Percentiles rank a stretch among this genome's conserved stretches.
phyloP scores from a whole-genome alignment of 1,140 invertebrate species.

The Lepidurus couesii region DNA sequence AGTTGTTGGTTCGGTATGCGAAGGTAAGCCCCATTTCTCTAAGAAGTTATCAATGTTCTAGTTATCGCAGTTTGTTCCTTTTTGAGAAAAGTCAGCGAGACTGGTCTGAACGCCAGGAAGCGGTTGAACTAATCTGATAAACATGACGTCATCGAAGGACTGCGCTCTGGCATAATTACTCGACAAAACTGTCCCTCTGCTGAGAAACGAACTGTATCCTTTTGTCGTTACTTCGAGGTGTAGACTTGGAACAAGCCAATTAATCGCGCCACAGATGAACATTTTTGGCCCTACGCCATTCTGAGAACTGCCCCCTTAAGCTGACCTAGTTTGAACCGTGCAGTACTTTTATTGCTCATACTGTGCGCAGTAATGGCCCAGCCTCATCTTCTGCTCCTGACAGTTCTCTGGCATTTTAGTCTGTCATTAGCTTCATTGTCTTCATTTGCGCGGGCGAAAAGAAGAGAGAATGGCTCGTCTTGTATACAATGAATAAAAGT shows the following conservation, averaged over 20 bases:
- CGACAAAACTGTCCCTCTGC: too few relatives aligned
- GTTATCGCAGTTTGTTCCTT: neutral
- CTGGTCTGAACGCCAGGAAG: neutral
- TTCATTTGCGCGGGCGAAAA: too few relatives aligned
- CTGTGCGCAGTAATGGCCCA: neutral
- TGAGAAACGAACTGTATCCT: too few relatives aligned
- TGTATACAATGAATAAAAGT: too few relatives aligned
- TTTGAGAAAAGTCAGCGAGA: neutral
- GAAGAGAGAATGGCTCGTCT: too few relatives aligned
- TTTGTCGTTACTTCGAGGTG: too few relatives aligned
- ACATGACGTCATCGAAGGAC: neutral
- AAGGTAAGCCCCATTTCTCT: neutral
- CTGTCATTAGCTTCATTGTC: too few relatives aligned
- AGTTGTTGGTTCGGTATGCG: constrained; percentile 7
- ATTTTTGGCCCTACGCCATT: neutral
- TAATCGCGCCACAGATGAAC: neutral
- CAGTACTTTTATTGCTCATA: neutral
- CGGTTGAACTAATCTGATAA: neutral
- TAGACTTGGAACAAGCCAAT: neutral
- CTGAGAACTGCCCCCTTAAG: neutral
- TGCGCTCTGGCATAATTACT: too few relatives aligned
- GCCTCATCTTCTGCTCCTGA: neutral
- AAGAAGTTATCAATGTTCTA: neutral
- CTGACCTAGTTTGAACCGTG: neutral
- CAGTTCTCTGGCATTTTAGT: neutral